A percentile compares a stretch with the other conserved stretches of the same genome.
Conservation (phyloP, 2,888 invertebrate species). For the Tachina grossa region DNA sequence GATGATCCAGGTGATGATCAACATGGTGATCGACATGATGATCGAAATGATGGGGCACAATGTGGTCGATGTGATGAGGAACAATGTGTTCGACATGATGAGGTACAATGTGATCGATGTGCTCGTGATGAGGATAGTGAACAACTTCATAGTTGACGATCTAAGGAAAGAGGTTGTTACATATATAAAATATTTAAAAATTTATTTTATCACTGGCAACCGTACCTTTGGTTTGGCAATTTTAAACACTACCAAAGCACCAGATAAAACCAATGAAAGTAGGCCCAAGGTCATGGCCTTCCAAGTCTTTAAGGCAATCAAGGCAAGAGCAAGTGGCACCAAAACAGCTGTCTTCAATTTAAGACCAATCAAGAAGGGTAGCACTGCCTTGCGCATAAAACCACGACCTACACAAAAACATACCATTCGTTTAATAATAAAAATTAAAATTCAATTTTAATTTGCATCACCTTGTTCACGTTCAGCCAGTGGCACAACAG, state of each 20-base stretch:
- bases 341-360: slow-evolving; percentile 93
- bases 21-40: slow-evolving; percentile 82
- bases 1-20: slow-evolving; percentile 84
- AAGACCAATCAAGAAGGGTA: slow-evolving; percentile 92
- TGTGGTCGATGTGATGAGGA: slow-evolving; percentile 80
- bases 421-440: background rate
- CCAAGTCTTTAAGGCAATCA: slow-evolving; percentile 95
- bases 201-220: background rate
- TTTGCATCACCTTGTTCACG: slow-evolving; percentile 80
- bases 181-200: background rate
- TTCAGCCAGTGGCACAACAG: slow-evolving; percentile 88
- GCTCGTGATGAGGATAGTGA: slow-evolving; percentile 87
- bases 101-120: slow-evolving; percentile 71
- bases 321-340: slow-evolving; percentile 90
- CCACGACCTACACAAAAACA: slow-evolving; percentile 86
- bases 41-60: slow-evolving; percentile 80
- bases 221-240: slow-evolving; percentile 92
- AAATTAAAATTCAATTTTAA: background rate
- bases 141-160: slow-evolving; percentile 93
- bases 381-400: slow-evolving; percentile 91
- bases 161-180: slow-evolving; percentile 74
- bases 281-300: slow-evolving; percentile 93
- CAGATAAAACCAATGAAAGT: slow-evolving; percentile 91
- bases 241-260: slow-evolving; percentile 93
- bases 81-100: slow-evolving; percentile 80